Conservation (phyloP, 1,140 invertebrate genomes). For the Drosophila eugracilis region DNA sequence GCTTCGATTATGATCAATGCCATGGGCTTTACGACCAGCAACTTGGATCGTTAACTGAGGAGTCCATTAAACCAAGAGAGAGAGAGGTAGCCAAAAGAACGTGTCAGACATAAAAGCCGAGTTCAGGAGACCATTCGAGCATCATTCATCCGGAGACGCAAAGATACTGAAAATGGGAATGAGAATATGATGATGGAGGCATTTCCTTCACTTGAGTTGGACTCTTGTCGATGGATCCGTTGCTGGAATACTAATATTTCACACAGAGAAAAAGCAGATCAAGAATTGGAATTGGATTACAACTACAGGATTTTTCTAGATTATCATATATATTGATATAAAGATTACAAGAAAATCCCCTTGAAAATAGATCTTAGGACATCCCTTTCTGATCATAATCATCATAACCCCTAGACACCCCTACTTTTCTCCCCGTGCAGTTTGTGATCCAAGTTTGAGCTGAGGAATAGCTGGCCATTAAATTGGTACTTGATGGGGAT, state of each 20-base stretch:
- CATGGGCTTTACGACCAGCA: slow-evolving; percentile 25
- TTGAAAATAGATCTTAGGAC: too few relatives aligned
- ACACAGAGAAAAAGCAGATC: slow-evolving; percentile 19
- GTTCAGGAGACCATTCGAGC: slow-evolving; percentile 19
- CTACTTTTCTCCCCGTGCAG: slow-evolving; percentile 5
- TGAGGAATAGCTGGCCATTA: slow-evolving; percentile 63
- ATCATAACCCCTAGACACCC: not conserved
- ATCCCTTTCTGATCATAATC: too few relatives aligned
- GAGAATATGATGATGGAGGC: slow-evolving; percentile 8
- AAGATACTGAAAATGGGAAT: not conserved
- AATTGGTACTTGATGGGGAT: slow-evolving; percentile 68
- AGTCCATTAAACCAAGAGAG: slow-evolving; percentile 26
- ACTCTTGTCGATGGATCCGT: slow-evolving; percentile 23
- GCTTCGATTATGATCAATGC: slow-evolving; percentile 28
- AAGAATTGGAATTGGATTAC: too few relatives aligned
- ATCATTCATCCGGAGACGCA: slow-evolving; percentile 48
- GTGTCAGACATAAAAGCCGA: slow-evolving; percentile 69
- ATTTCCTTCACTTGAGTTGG: slow-evolving; percentile 26
- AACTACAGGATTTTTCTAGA: too few relatives aligned
- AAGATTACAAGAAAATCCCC: too few relatives aligned
- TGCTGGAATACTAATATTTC: slow-evolving; percentile 62
- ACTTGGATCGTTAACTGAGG: slow-evolving; percentile 27
- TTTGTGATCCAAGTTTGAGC: not conserved
- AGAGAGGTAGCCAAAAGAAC: slow-evolving; percentile 34
- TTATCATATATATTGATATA: too few relatives aligned